Percentiles rank a stretch among this genome's conserved stretches.
These are phyloP conservation scores for Leucopsar rothschildi DNA, from an alignment of 2,113 vertebrate genomes.

Conservation along the genomic window DNA sequence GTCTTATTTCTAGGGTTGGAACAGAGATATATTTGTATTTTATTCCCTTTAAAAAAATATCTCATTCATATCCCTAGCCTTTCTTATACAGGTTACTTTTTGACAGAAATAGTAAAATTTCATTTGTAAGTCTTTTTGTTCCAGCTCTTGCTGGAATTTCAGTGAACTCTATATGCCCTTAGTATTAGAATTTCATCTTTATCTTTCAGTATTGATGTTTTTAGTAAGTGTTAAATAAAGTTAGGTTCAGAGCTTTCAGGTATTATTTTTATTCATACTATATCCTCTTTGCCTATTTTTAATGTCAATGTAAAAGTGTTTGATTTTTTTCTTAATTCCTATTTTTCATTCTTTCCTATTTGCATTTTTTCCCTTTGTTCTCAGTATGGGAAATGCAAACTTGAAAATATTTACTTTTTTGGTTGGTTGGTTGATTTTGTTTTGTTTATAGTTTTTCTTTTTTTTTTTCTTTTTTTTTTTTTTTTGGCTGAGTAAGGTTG, in stretches of 20 bases:
- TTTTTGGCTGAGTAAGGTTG: not conserved
- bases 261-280: not conserved
- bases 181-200: not conserved
- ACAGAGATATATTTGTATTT: not conserved
- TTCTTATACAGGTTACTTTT: not conserved
- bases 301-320: not conserved
- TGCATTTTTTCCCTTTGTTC: not conserved
- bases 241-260: not conserved
- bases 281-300: not conserved
- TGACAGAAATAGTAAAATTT: not conserved
- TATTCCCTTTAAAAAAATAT: not conserved
- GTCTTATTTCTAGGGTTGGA: not conserved
- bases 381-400: not conserved
- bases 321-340: fast-evolving
- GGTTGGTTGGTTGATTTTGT: no score
- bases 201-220: not conserved
- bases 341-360: not conserved
- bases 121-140: not conserved
- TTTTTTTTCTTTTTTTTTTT: not conserved
- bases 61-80: not conserved
- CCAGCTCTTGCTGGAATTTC: not conserved
- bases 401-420: not conserved
- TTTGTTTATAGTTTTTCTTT: no score
- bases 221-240: not conserved
- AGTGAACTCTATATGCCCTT: not conserved